These are phyloP conservation scores for Bombus haemorrhoidalis DNA, from an alignment of 1,140 invertebrate species.

Conservation along the genomic window DNA sequence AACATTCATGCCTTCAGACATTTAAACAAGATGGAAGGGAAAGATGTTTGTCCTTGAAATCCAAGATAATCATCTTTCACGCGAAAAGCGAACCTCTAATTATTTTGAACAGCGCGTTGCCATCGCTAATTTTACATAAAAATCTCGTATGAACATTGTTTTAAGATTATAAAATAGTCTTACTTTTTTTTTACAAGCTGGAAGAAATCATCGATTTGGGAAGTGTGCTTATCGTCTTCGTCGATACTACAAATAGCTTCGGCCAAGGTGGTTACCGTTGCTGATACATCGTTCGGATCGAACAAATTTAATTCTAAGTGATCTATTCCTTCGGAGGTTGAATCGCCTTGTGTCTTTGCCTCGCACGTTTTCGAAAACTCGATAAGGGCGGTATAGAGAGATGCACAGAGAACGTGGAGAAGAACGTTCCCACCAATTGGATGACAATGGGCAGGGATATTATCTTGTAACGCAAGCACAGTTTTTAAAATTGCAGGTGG, in stretches of 20 bases:
- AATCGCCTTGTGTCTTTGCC: slow-evolving; percentile 5
- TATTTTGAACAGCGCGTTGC: no score
- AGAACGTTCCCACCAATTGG: slow-evolving; percentile 86
- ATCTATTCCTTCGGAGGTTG: slow-evolving; percentile 19
- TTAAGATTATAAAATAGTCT: background rate
- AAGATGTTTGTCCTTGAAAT: no score
- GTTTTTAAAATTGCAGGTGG: slow-evolving; percentile 84
- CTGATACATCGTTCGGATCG: slow-evolving; percentile 63
- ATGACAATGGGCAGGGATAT: slow-evolving; percentile 86
- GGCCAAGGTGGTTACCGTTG: slow-evolving; percentile 83
- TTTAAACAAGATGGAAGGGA: no score
- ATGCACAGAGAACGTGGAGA: slow-evolving; percentile 81
- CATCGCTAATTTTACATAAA: background rate
- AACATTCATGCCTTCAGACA: background rate
- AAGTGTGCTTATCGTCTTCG: slow-evolving; percentile 88
- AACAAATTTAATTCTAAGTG: slow-evolving; percentile 58
- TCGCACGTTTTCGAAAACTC: slow-evolving; percentile 30
- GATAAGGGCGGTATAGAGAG: slow-evolving; percentile 54
- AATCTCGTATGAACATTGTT: background rate
- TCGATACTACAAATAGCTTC: slow-evolving; percentile 91
- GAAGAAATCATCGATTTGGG: slow-evolving; percentile 86
- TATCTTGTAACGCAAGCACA: slow-evolving; percentile 84
- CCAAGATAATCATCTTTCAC: no score
- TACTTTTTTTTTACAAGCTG: slow-evolving; percentile 82
- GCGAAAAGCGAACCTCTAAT: no score